Evolutionary conservation across 2,113 vertebrate species (phyloP).

Genomic region (Pavo muticus): DNA sequence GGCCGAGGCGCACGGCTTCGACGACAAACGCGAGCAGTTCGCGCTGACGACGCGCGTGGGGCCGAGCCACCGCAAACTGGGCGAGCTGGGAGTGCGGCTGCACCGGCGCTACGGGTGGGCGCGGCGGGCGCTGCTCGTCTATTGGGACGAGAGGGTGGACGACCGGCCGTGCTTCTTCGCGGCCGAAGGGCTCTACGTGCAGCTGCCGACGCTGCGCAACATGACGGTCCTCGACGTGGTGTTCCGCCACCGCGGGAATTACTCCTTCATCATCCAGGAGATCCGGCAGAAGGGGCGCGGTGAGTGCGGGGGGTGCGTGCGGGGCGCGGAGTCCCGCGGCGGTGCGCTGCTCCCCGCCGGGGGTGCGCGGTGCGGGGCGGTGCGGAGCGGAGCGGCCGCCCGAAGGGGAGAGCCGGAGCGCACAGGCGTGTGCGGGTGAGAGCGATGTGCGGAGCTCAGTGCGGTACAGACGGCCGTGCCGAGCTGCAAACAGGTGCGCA

Average conservation of each 20-base stretch:
- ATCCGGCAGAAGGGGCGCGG: slow-evolving; percentile 80
- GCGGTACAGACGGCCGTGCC: background rate
- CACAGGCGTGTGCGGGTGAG: background rate
- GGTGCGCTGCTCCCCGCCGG: rapidly evolving
- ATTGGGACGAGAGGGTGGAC: slow-evolving; percentile 81
- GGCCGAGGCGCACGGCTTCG: slow-evolving; percentile 86
- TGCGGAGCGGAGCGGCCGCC: background rate
- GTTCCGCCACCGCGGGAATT: slow-evolving; percentile 76
- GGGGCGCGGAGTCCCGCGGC: background rate
- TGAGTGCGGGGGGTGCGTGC: slow-evolving; percentile 49
- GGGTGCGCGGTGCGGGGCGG: rapidly evolving
- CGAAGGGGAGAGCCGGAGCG: too few species aligned
- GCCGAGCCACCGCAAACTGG: slow-evolving; percentile 91
- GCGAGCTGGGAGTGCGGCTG: slow-evolving; percentile 83
- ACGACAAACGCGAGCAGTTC: slow-evolving; percentile 71
- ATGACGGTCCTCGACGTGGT: slow-evolving; percentile 79
- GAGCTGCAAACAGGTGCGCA: too few species aligned
- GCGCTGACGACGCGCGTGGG: slow-evolving; percentile 88
- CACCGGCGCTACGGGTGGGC: slow-evolving; percentile 89
- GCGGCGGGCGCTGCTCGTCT: slow-evolving; percentile 84
- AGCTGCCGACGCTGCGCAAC: slow-evolving; percentile 78
- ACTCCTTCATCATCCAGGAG: slow-evolving; percentile 80
- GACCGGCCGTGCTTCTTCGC: slow-evolving; percentile 87
- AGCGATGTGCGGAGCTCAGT: background rate
- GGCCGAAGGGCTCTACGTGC: slow-evolving; percentile 86